These are phyloP conservation scores for Apolygus lucorum DNA, from an alignment of 1,140 invertebrate genomes.

Conservation along the genomic window DNA sequence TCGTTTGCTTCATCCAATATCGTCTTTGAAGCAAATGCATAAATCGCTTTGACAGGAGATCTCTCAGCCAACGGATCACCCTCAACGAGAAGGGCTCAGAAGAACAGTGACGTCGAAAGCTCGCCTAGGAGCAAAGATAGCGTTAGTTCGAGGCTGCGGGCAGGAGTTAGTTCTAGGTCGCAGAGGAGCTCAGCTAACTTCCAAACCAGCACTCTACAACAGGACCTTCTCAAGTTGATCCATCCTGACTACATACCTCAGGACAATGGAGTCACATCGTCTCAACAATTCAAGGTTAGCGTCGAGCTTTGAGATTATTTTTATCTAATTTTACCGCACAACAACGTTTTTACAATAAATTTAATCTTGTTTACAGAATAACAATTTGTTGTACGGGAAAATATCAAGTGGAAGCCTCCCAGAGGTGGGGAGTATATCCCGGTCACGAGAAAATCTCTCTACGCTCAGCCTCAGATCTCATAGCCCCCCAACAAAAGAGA, in stretches of 20 bases:
- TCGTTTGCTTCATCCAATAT: not conserved
- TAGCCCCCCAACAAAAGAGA: conserved; percentile 17
- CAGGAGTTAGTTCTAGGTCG: conserved; percentile 40
- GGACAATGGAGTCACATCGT: not conserved
- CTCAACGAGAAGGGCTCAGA: conserved; percentile 39
- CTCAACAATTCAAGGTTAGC: not conserved
- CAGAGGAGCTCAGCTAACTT: conserved; percentile 53
- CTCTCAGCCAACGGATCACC: conserved; percentile 49
- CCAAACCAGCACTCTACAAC: conserved; percentile 62
- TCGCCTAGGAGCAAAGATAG: conserved; percentile 40
- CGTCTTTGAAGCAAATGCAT: conserved; percentile 4
- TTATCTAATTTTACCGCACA: not conserved
- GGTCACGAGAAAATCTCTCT: conserved; percentile 30
- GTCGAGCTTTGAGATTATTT: no score
- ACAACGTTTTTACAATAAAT: not conserved
- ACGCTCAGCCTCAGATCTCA: conserved; percentile 14
- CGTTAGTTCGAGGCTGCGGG: conserved; percentile 39
- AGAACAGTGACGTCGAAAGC: conserved; percentile 33
- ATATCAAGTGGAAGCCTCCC: not conserved
- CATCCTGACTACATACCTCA: conserved; percentile 64
- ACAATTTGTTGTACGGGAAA: conserved; percentile 1
- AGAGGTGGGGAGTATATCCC: conserved; percentile 9
- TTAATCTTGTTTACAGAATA: not conserved
- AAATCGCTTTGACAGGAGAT: conserved; percentile 47
- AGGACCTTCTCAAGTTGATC: conserved; percentile 81